Base-by-base conservation (phyloP, 2,113 vertebrate species). In the Craseonycteris thonglongyai region DNA sequence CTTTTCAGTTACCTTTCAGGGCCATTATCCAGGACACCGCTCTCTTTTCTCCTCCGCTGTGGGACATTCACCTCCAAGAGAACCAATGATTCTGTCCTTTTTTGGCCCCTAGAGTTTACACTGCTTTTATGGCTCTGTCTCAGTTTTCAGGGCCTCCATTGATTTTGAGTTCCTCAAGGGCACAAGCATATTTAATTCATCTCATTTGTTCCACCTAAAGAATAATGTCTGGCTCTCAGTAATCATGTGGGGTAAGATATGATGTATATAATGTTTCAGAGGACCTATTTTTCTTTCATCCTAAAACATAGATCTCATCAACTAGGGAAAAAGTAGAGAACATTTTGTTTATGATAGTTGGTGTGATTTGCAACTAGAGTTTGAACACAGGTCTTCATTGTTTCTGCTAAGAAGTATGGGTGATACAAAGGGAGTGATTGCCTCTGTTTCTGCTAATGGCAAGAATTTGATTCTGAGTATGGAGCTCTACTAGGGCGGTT, bases 161-260 rank as follows among this genome's bases (percentile, higher is more conserved):
- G 82, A 63, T 30, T 56, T 90, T 91, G 63, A 95, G 24, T 81
- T 91, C 65, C 56, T 86, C 30, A 56, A 74, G 78, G n/a, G 28
- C 35, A 56, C 47, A 81, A 42, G 56, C 18, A 2, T 72, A 56
- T 84, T 84, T 88, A 54, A 40, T 42, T 76, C 54, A 45, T 83
- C 40, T 76, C 54, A 14, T 21, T 74, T 12, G 24, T 85, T 85
- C 61, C 69, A 47, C 11, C 35, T 68, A 65, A 82, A 90, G 24
- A 74, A 58, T 47, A 79, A 65, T 45, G 10, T 15, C 51, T 35
- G 56, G 5, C 22, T 81, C 51, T 78, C 0, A 8, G 28, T 89
- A 42, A 28, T 79, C 51, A 18, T 0, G 2, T 38, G 19, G 33
- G 38, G 10, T 68, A 12, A 42, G 68, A n/a, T 40, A 47, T 26